These are phyloP conservation scores for Lutjanus erythropterus DNA, from an alignment of 2,113 vertebrate species.

Conservation along the genomic window DNA sequence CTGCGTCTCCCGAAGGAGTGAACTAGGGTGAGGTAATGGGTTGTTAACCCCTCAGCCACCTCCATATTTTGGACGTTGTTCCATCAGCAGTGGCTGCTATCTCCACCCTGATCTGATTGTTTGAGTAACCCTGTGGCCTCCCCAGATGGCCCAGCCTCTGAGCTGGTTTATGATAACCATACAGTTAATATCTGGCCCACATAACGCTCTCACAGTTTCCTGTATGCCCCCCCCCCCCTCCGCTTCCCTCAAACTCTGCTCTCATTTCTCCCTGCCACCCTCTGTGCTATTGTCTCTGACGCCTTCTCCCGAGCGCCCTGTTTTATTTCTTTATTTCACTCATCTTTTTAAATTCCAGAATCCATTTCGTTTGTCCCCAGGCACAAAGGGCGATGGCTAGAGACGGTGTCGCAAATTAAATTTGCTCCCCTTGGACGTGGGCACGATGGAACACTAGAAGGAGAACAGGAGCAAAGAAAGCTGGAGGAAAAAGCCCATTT, in stretches of 20 bases:
- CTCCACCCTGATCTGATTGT: constrained; percentile 62
- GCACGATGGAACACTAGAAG: constrained; percentile 56
- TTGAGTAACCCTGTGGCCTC: constrained; percentile 64
- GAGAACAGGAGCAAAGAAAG: constrained; percentile 56
- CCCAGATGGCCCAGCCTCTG: constrained; percentile 58
- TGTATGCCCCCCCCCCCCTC: neutral
- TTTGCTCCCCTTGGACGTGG: constrained; percentile 70
- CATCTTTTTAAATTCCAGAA: constrained; percentile 78
- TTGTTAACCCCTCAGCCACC: constrained; percentile 65
- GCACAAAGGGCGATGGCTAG: constrained; percentile 64
- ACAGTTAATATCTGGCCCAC: constrained; percentile 75
- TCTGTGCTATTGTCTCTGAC: constrained; percentile 73
- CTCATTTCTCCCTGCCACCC: constrained; percentile 72
- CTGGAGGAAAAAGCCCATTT: constrained; percentile 70
- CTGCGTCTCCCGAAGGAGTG: constrained; percentile 32
- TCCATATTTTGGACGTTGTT: constrained; percentile 31
- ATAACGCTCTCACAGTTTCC: constrained; percentile 42
- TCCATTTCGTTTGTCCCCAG: constrained; percentile 77
- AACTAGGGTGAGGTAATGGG: constrained; percentile 64
- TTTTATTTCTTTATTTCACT: constrained; percentile 77
- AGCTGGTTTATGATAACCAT: constrained; percentile 68
- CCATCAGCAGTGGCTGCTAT: constrained; percentile 41
- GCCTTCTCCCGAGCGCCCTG: constrained; percentile 58
- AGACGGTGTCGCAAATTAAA: constrained; percentile 80
- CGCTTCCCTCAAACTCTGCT: constrained; percentile 50